phyloP scores from a whole-genome alignment of 2,888 invertebrate species.

The Amblyjoppa fuscipennis region DNA sequence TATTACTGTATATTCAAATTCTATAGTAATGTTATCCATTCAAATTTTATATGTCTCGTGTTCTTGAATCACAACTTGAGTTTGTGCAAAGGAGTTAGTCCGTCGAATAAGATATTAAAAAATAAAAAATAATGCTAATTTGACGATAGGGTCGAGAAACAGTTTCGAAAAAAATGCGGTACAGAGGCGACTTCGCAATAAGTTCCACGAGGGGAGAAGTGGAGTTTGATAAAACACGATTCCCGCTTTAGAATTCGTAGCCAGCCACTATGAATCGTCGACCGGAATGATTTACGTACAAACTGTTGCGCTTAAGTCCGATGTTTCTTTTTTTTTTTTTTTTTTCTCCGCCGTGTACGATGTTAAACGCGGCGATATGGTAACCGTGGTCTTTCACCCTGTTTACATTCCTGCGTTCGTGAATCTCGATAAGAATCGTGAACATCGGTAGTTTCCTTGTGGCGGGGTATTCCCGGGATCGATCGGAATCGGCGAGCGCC shows the following conservation, averaged over 20 bases:
- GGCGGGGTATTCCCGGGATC: conserved; percentile 48
- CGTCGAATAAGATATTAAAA: no score
- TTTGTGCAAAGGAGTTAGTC: no score
- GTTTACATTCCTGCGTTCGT: conserved; percentile 36
- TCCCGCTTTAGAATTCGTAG: conserved; percentile 9
- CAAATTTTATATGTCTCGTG: no score
- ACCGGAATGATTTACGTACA: conserved; percentile 26
- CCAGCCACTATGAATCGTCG: not conserved
- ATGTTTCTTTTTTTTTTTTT: conserved; percentile 9
- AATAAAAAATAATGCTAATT: not conserved
- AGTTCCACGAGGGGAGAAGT: not conserved
- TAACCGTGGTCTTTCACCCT: conserved; percentile 11
- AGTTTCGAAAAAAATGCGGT: not conserved
- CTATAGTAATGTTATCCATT: no score
- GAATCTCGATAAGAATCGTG: conserved; percentile 57
- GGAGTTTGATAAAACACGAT: not conserved
- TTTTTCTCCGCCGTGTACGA: conserved; percentile 7
- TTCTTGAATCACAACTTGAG: no score
- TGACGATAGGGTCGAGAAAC: not conserved
- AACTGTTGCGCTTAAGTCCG: conserved; percentile 26
- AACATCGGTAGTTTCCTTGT: conserved; percentile 51
- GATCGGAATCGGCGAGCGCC: conserved; percentile 57
- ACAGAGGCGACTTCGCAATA: not conserved
- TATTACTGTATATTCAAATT: no score
- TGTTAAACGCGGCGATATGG: conserved; percentile 3